Percentiles rank a stretch among this genome's conserved stretches.
Evolutionary conservation across 2,888 invertebrate species (phyloP).

Genomic region (Euproctis similis): DNA sequence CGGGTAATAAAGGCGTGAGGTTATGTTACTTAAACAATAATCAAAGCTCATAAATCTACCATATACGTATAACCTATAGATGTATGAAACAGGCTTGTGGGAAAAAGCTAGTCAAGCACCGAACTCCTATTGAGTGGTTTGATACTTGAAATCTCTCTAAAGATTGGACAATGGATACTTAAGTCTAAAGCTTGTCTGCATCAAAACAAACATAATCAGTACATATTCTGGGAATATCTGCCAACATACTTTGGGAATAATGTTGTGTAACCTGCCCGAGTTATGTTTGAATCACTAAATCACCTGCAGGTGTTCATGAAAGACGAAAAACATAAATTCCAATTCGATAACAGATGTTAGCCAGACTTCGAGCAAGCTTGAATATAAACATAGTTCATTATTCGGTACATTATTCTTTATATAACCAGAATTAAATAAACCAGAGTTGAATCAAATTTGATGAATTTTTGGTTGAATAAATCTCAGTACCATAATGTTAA

Average conservation of each 20-base stretch:
- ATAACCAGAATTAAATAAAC: slow-evolving; percentile 50
- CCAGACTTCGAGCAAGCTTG: slow-evolving; percentile 52
- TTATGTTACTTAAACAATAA: no score
- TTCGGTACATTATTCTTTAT: slow-evolving; percentile 50
- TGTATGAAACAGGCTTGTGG: slow-evolving; percentile 51
- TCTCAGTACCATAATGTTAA: slow-evolving; percentile 32
- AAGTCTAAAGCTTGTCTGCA: slow-evolving; percentile 40
- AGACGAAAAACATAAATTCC: slow-evolving; percentile 65
- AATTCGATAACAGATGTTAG: slow-evolving; percentile 67
- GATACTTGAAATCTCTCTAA: slow-evolving; percentile 43
- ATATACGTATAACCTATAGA: no score
- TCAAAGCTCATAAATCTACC: no score
- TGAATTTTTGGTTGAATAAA: slow-evolving; percentile 32
- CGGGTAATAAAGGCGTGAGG: no score
- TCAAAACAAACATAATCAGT: slow-evolving; percentile 48
- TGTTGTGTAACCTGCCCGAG: slow-evolving; percentile 27
- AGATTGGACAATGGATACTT: slow-evolving; percentile 44
- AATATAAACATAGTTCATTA: slow-evolving; percentile 47
- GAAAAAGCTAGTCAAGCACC: slow-evolving; percentile 43
- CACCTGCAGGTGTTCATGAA: slow-evolving; percentile 60
- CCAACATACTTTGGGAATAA: slow-evolving; percentile 20
- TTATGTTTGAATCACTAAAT: slow-evolving; percentile 50
- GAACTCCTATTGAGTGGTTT: slow-evolving; percentile 53
- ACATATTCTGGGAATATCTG: slow-evolving; percentile 34
- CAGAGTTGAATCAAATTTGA: slow-evolving; percentile 26